Evolutionary conservation across 2,888 invertebrate species (phyloP).

Genomic region (Coecobrya sp.): DNA sequence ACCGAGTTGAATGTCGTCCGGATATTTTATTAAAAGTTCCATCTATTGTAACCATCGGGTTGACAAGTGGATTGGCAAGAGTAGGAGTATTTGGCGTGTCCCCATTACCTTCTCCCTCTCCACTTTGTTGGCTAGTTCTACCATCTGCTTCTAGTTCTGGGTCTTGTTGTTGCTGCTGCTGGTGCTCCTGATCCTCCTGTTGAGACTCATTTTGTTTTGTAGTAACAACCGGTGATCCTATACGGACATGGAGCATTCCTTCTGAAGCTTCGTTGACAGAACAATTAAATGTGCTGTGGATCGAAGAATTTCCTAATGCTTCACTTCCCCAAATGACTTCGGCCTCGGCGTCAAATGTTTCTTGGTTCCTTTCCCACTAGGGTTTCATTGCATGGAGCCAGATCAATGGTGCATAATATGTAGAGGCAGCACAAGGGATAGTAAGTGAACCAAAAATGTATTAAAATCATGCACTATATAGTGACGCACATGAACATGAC

Average conservation of each 20-base stretch:
- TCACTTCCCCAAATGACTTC: slow-evolving; percentile 84
- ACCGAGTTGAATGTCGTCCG: slow-evolving; percentile 86
- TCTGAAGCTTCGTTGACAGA: slow-evolving; percentile 79
- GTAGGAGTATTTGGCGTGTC: slow-evolving; percentile 50
- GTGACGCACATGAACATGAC: slow-evolving; percentile 49
- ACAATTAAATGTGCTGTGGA: slow-evolving; percentile 86
- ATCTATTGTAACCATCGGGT: slow-evolving; percentile 82
- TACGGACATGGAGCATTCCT: slow-evolving; percentile 63
- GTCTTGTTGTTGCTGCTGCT: slow-evolving; percentile 20
- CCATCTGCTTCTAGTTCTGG: slow-evolving; percentile 62
- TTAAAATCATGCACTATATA: slow-evolving; percentile 33
- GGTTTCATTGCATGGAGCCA: not conserved
- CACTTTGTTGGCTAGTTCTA: slow-evolving; percentile 34
- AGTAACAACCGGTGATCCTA: slow-evolving; percentile 66
- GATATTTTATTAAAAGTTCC: slow-evolving; percentile 85
- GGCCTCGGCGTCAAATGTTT: slow-evolving; percentile 83
- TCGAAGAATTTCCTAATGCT: slow-evolving; percentile 76
- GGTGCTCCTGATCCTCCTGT: slow-evolving; percentile 20
- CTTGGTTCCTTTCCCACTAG: slow-evolving; percentile 78
- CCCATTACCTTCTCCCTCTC: slow-evolving; percentile 51
- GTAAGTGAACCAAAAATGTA: not conserved
- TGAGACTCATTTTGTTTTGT: slow-evolving; percentile 36
- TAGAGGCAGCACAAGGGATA: not conserved
- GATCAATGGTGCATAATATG: not conserved
- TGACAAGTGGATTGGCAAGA: slow-evolving; percentile 77